Evolutionary conservation across 1,140 invertebrate genomes (phyloP).

Genomic region (Pseudachorutes palmiensis): DNA sequence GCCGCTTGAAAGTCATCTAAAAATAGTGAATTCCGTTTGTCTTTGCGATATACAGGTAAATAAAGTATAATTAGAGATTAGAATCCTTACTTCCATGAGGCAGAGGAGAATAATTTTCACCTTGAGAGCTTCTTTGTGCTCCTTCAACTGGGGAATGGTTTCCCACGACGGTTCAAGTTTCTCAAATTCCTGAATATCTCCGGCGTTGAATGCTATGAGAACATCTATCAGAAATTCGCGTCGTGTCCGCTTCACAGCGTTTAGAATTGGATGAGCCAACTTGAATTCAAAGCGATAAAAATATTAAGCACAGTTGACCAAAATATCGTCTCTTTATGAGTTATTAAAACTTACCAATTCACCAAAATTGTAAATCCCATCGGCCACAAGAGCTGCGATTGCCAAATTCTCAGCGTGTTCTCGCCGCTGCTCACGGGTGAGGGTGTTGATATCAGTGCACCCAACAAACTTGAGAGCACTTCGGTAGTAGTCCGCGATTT

Average conservation of each 20-base stretch:
- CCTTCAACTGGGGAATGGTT: conserved; percentile 76
- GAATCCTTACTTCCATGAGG: conserved; percentile 76
- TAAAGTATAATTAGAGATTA: conserved; percentile 15
- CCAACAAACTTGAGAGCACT: conserved; percentile 91
- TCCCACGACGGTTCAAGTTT: conserved; percentile 68
- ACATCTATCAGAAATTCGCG: conserved; percentile 85
- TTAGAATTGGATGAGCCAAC: conserved; percentile 87
- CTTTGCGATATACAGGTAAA: conserved; percentile 5
- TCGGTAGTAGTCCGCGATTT: conserved; percentile 81
- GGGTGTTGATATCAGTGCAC: conserved; percentile 69
- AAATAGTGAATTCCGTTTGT: conserved; percentile 5
- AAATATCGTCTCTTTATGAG: conserved; percentile 3
- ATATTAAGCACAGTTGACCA: conserved; percentile 14
- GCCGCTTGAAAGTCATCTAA: conserved; percentile 61
- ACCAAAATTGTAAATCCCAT: conserved; percentile 95
- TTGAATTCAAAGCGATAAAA: too few relatives aligned
- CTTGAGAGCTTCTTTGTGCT: conserved; percentile 70
- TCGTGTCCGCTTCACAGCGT: conserved; percentile 68
- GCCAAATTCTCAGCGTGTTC: conserved; percentile 85
- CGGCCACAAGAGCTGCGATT: conserved; percentile 84
- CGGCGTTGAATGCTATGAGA: conserved; percentile 84
- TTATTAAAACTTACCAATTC: conserved; percentile 60
- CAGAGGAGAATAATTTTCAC: conserved; percentile 92
- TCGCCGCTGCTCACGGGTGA: conserved; percentile 58
- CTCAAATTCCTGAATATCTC: conserved; percentile 81